Percentiles rank a stretch among this genome's conserved stretches.
Conservation (phyloP, 2,797 vertebrate species). For the Nyctalus aviator region DNA sequence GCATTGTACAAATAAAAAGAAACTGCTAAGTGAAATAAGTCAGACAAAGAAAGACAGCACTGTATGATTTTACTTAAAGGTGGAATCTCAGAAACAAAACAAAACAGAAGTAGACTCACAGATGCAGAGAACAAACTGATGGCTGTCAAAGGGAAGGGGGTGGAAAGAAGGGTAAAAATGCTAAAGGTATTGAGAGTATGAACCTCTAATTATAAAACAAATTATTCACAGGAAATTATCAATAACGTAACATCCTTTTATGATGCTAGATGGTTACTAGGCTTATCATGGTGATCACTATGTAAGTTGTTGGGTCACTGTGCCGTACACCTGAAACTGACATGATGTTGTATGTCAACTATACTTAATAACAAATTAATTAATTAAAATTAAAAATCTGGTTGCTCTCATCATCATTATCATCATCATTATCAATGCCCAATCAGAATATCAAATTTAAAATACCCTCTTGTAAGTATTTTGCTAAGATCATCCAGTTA, state of each 20-base stretch:
- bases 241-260: background rate
- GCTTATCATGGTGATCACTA: background rate
- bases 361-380: background rate
- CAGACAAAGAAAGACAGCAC: background rate
- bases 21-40: background rate
- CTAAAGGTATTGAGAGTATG: background rate
- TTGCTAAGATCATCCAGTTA: background rate
- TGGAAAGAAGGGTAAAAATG: background rate
- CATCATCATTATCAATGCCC: background rate
- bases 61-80: background rate
- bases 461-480: background rate
- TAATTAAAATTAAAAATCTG: background rate
- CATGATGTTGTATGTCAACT: background rate
- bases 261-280: background rate
- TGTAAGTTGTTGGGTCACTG: background rate
- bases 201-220: background rate
- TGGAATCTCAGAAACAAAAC: background rate
- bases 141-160: no score
- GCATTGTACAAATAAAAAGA: background rate
- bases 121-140: background rate
- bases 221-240: background rate
- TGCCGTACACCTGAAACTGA: background rate
- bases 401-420: background rate
- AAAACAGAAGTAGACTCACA: background rate
- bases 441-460: slow-evolving; percentile 9